phyloP scores from a whole-genome alignment of 2,888 invertebrate genomes.

The Slavum lentiscoides region DNA sequence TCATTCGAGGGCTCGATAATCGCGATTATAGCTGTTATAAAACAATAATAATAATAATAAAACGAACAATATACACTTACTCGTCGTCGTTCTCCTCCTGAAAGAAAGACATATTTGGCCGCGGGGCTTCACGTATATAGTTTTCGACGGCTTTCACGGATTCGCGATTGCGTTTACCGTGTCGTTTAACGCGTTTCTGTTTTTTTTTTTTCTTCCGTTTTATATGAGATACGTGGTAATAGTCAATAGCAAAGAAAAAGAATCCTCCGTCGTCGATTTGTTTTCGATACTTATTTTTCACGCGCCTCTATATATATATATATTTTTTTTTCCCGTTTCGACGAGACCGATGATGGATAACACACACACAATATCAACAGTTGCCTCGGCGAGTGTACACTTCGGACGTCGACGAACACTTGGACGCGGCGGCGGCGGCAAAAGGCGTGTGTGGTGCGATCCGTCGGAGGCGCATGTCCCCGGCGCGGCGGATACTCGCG shows the following conservation, averaged over 20 bases:
- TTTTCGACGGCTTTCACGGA: no score
- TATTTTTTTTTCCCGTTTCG: background rate
- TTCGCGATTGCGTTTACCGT: no score
- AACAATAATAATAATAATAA: background rate
- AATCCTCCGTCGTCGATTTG: no score
- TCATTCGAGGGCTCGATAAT: no score
- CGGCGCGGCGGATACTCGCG: background rate
- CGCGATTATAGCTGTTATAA: no score
- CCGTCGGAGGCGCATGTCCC: constrained; percentile 16
- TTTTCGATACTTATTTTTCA: no score
- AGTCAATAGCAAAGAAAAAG: no score
- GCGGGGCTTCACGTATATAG: no score
- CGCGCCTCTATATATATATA: no score
- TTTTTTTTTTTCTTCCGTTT: no score
- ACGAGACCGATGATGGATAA: background rate
- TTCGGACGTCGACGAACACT: constrained; percentile 8
- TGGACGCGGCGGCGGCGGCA: constrained; percentile 13
- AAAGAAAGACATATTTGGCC: constrained; percentile 36
- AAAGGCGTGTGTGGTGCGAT: constrained; percentile 1
- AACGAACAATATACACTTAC: constrained; percentile 9
- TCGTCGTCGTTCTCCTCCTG: constrained; percentile 47
- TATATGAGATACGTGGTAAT: no score
- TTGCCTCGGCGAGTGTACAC: constrained; percentile 11
- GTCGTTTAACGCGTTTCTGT: no score
- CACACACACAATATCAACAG: constrained; percentile 34